These are phyloP conservation scores for Drosophila subquinaria DNA, from an alignment of 2,888 invertebrate genomes.

Conservation along the genomic window DNA sequence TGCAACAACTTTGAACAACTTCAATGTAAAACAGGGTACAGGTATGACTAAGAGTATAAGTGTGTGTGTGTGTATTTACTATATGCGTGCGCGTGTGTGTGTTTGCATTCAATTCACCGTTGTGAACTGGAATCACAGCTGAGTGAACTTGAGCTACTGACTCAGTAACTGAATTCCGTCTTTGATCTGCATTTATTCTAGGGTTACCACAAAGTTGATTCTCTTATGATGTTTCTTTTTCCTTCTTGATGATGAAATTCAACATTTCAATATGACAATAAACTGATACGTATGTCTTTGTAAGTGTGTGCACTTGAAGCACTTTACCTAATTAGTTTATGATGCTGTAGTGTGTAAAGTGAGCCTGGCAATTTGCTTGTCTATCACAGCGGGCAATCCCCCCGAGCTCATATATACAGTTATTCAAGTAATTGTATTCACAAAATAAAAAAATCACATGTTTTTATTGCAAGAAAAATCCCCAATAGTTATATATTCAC, in stretches of 20 bases:
- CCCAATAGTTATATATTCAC: no score
- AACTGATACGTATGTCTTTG: constrained; percentile 10
- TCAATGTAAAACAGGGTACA: constrained; percentile 16
- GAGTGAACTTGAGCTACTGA: constrained; percentile 48
- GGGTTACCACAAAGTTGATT: constrained; percentile 5
- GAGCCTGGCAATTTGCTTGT: constrained; percentile 55
- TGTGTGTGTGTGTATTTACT: not conserved
- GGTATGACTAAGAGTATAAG: not conserved
- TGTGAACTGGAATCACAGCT: constrained; percentile 39
- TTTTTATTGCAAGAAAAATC: not conserved
- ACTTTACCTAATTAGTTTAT: constrained; percentile 64
- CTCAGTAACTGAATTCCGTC: constrained; percentile 23
- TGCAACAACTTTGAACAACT: constrained; percentile 41
- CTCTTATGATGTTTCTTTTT: not conserved
- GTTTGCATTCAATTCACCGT: constrained; percentile 22
- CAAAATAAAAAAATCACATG: not conserved
- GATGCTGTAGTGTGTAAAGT: constrained; percentile 48
- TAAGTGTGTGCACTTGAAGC: constrained; percentile 41
- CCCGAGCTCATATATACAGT: not conserved
- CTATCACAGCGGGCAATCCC: constrained; percentile 52
- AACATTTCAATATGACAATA: constrained; percentile 18
- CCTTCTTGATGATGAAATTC: constrained; percentile 7
- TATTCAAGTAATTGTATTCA: not conserved
- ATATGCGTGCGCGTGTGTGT: not conserved
- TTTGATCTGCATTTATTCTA: constrained; percentile 8